These are phyloP conservation scores for Lasioglossum pauxillum DNA, from an alignment of 2,888 invertebrate species.

Conservation along the genomic window DNA sequence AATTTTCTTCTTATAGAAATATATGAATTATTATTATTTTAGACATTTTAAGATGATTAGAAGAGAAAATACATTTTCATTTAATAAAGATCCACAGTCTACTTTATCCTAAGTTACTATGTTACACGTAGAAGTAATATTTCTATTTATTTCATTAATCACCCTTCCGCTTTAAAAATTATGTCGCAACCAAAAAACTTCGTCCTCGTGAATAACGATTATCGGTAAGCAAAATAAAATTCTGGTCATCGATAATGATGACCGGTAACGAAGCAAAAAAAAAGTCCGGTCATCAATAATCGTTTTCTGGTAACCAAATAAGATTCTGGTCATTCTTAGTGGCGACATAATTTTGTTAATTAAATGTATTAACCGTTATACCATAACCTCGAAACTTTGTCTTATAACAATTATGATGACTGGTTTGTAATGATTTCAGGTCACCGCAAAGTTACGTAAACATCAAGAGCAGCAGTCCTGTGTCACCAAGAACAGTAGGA, in stretches of 20 bases:
- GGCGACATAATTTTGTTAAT: not conserved
- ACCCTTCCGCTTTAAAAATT: too few relatives aligned
- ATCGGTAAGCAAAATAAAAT: not conserved
- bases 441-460: constrained; percentile 82
- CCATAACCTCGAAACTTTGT: not conserved
- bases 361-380: not conserved
- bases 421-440: constrained; percentile 73
- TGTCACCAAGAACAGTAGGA: constrained; percentile 82
- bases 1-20: not conserved
- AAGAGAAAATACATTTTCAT: too few relatives aligned
- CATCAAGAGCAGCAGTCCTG: constrained; percentile 83
- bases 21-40: not conserved
- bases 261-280: not conserved
- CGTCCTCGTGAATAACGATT: too few relatives aligned
- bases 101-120: too few relatives aligned
- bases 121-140: too few relatives aligned
- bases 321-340: not conserved
- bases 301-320: not conserved
- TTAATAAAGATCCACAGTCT: too few relatives aligned
- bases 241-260: not conserved
- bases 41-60: too few relatives aligned
- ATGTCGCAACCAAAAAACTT: too few relatives aligned
- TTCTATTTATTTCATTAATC: too few relatives aligned
- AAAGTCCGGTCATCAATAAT: too few relatives aligned
- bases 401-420: not conserved